Evolutionary conservation across 2,797 vertebrate genomes (phyloP).

Genomic region (Macropus fuliginosus): DNA sequence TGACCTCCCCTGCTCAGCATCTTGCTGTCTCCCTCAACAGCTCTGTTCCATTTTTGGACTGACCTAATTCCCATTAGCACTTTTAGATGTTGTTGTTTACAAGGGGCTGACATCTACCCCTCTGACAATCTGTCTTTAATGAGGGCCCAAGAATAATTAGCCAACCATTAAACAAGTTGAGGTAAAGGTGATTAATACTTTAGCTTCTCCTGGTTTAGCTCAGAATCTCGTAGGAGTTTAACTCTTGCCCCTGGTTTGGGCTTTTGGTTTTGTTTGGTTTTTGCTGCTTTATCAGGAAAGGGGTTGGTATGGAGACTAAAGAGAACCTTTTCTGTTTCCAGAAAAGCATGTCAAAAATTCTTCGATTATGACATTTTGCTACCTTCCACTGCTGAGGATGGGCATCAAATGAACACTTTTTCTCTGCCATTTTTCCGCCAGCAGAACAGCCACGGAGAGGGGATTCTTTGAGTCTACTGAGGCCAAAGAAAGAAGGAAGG

Average conservation of each 20-base stretch:
- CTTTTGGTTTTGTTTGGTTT: not conserved
- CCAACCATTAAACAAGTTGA: not conserved
- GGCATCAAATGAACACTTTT: not conserved
- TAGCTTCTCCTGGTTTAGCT: not conserved
- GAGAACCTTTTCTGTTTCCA: not conserved
- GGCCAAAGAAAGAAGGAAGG: slow-evolving; percentile 9
- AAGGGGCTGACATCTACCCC: not conserved
- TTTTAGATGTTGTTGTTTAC: not conserved
- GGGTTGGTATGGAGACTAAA: not conserved
- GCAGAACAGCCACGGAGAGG: not conserved
- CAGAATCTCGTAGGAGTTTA: not conserved
- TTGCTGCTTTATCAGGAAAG: not conserved
- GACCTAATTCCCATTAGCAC: not conserved
- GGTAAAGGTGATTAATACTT: not conserved
- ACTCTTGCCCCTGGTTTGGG: not conserved
- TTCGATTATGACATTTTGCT: not conserved
- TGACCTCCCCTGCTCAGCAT: not conserved
- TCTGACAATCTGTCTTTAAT: not conserved
- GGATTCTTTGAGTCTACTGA: not conserved
- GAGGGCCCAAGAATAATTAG: not conserved
- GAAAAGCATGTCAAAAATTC: not conserved
- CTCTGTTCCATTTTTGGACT: not conserved
- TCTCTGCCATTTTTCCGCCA: not conserved
- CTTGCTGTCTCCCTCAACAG: not conserved
- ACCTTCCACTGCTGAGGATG: not conserved